phyloP scores from a whole-genome alignment of 1,140 invertebrate genomes.

The Papilio helenus region DNA sequence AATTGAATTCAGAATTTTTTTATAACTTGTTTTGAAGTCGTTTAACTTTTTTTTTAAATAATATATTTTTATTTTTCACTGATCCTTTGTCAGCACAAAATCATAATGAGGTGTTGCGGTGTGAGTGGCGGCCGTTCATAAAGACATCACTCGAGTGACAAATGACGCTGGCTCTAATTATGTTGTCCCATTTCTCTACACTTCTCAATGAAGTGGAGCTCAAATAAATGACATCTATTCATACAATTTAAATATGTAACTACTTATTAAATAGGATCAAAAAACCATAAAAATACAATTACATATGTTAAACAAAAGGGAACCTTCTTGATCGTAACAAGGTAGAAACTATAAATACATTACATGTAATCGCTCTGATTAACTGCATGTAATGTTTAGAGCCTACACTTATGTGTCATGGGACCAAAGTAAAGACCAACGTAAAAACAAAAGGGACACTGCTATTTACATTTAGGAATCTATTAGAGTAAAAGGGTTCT shows the following conservation, averaged over 20 bases:
- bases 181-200: conserved; percentile 7
- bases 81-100: background rate
- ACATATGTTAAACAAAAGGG: too few relatives aligned
- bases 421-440: background rate
- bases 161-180: conserved; percentile 23
- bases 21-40: too few relatives aligned
- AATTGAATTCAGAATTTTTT: too few relatives aligned
- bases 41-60: background rate
- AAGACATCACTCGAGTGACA: conserved; percentile 20
- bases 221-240: background rate
- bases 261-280: background rate
- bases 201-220: background rate
- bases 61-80: background rate
- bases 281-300: background rate
- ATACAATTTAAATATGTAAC: background rate
- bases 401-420: background rate
- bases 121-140: conserved; percentile 9
- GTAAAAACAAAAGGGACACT: conserved; percentile 21
- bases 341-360: background rate
- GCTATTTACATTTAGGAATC: conserved; percentile 21
- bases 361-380: too few relatives aligned
- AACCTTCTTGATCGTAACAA: background rate
- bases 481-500: conserved; percentile 29
- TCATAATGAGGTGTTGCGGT: background rate
- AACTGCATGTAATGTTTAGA: too few relatives aligned